phyloP scores from a whole-genome alignment of 2,113 vertebrate species.

The Sinocyclocheilus anshuiensis region DNA sequence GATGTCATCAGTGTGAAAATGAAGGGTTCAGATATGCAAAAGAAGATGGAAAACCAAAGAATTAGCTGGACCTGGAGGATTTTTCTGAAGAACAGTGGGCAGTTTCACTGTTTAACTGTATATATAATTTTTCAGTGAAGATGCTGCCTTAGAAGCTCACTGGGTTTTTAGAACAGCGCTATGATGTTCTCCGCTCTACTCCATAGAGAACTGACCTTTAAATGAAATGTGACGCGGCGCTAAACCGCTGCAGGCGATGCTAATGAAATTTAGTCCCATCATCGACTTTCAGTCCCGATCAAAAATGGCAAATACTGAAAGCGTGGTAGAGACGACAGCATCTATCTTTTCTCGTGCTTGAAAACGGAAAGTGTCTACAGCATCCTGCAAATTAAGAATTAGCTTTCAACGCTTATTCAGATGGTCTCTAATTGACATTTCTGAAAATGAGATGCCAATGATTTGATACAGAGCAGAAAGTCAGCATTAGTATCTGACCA shows the following conservation, averaged over 20 bases:
- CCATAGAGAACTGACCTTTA: constrained; percentile 15
- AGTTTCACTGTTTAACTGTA: too few relatives aligned
- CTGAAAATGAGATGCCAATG: not conserved
- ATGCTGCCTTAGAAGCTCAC: not conserved
- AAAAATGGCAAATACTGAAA: not conserved
- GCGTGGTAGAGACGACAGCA: not conserved
- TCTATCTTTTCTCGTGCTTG: not conserved
- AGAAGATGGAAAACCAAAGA: too few relatives aligned
- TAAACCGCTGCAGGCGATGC: constrained; percentile 8
- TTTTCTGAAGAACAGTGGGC: too few relatives aligned
- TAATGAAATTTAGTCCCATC: constrained; percentile 39
- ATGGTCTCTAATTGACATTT: not conserved
- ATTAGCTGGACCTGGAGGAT: too few relatives aligned
- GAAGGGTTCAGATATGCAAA: too few relatives aligned
- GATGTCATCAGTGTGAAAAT: too few relatives aligned
- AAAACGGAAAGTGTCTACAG: not conserved
- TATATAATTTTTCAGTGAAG: not conserved
- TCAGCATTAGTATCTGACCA: not conserved
- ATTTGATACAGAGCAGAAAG: not conserved
- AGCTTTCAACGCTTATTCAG: not conserved
- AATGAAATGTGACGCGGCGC: constrained; percentile 9
- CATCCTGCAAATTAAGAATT: not conserved
- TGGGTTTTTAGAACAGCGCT: not conserved
- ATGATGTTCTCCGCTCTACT: not conserved
- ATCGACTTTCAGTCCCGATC: not conserved